These are phyloP conservation scores for Stenchaetothrips biformis DNA, from an alignment of 2,888 invertebrate genomes.

Conservation along the genomic window DNA sequence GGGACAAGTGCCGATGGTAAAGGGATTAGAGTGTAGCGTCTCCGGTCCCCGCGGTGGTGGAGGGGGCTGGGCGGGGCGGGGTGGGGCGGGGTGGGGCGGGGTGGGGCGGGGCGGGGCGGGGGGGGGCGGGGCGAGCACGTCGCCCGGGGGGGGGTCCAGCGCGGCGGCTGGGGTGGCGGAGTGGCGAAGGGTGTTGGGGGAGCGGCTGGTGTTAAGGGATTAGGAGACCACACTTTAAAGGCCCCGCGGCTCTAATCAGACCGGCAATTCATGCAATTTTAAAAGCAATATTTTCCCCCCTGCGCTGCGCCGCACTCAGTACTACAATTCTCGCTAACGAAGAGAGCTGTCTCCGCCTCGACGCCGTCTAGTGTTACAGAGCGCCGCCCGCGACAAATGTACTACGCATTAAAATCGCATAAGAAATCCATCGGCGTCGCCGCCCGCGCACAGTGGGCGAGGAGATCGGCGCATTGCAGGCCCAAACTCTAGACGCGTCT, in stretches of 20 bases:
- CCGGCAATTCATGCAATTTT: constrained; percentile 23
- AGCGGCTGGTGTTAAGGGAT: constrained; percentile 2
- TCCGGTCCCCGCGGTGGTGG: background rate
- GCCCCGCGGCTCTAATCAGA: constrained; percentile 22
- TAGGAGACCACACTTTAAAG: constrained; percentile 23
- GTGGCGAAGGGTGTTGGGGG: background rate
- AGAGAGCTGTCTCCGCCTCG: constrained; percentile 15
- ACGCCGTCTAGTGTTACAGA: background rate
- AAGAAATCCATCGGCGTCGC: too few species aligned
- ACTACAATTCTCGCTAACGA: constrained; percentile 9
- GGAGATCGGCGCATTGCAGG: too few species aligned
- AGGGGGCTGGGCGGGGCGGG: background rate
- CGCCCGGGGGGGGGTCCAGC: constrained; percentile 3
- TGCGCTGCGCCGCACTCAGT: background rate
- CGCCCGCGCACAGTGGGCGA: too few species aligned
- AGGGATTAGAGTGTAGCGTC: background rate
- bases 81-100: background rate
- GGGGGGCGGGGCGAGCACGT: background rate
- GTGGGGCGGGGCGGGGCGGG: background rate
- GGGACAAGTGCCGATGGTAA: constrained; percentile 19
- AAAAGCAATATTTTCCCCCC: constrained; percentile 8
- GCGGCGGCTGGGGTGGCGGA: background rate
- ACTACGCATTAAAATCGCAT: too few species aligned
- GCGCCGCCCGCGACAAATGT: background rate
- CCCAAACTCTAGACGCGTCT: too few species aligned